These are phyloP conservation scores for Leptopilina boulardi DNA, from an alignment of 1,140 invertebrate genomes.

Conservation along the genomic window DNA sequence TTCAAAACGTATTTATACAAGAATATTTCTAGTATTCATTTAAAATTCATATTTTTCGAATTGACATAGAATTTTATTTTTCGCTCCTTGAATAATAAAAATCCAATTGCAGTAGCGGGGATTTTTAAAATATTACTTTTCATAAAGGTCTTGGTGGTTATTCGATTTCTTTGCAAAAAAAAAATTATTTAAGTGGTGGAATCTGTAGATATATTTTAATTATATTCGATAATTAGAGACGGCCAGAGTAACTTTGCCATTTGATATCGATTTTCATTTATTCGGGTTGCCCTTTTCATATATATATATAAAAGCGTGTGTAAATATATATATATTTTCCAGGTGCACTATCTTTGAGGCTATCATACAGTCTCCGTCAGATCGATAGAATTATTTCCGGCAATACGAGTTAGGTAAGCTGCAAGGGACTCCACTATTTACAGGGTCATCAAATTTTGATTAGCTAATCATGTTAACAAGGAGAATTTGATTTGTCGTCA, in stretches of 20 bases:
- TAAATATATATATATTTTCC: neutral
- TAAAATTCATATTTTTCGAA: conserved; percentile 4
- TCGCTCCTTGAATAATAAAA: conserved; percentile 18
- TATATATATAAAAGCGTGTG: neutral
- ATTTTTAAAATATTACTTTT: neutral
- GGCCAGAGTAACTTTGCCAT: neutral
- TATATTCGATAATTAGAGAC: neutral
- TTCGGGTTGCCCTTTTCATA: neutral
- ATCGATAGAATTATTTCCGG: conserved; percentile 19
- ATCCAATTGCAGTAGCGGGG: neutral
- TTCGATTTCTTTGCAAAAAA: neutral
- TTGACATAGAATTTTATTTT: conserved; percentile 14
- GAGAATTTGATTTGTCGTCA: neutral
- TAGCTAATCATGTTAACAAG: conserved; percentile 10
- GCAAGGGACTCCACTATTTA: neutral
- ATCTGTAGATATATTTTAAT: neutral
- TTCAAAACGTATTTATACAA: neutral
- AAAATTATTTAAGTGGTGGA: neutral
- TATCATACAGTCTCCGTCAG: neutral
- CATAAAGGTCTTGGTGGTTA: neutral
- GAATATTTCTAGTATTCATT: neutral
- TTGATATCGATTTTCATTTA: neutral
- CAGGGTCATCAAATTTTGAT: conserved; percentile 17
- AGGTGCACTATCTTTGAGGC: neutral
- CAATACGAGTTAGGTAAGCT: neutral